A percentile compares a stretch with the other conserved stretches of the same genome.
Evolutionary conservation across 1,140 invertebrate genomes (phyloP).

Genomic region (Ceratosolen fusciceps): DNA sequence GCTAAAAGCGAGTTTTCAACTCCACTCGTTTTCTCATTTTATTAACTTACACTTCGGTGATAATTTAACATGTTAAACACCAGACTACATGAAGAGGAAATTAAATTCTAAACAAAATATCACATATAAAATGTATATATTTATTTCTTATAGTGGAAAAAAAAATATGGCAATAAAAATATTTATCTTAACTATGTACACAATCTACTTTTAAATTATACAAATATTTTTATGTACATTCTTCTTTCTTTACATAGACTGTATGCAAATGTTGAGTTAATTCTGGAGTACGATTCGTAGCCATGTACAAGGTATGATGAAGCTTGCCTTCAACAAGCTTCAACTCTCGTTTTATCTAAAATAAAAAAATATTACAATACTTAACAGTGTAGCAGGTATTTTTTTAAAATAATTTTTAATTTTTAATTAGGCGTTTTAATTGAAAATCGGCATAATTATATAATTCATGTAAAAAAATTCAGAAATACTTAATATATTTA

Average conservation of each 20-base stretch:
- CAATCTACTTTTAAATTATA: neutral
- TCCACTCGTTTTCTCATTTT: neutral
- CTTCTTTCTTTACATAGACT: conserved; percentile 68
- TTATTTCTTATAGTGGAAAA: neutral
- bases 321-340: conserved; percentile 69
- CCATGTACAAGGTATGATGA: conserved; percentile 74
- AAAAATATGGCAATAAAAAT: neutral
- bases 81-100: neutral
- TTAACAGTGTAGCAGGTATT: too few species aligned
- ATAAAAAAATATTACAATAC: too few species aligned
- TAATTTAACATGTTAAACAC: neutral
- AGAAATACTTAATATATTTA: too few species aligned
- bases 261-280: conserved; percentile 75
- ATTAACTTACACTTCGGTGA: neutral
- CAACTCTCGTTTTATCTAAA: conserved; percentile 68
- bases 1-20: neutral
- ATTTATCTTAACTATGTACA: neutral
- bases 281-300: conserved; percentile 71
- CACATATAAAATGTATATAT: too few species aligned
- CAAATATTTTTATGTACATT: neutral
- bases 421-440: too few species aligned
- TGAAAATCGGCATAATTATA: too few species aligned
- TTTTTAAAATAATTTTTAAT: too few species aligned
- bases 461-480: too few species aligned
- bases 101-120: conserved; percentile 8